Evolutionary conservation across 2,888 invertebrate species (phyloP).

Genomic region (Tineola bisselliella): DNA sequence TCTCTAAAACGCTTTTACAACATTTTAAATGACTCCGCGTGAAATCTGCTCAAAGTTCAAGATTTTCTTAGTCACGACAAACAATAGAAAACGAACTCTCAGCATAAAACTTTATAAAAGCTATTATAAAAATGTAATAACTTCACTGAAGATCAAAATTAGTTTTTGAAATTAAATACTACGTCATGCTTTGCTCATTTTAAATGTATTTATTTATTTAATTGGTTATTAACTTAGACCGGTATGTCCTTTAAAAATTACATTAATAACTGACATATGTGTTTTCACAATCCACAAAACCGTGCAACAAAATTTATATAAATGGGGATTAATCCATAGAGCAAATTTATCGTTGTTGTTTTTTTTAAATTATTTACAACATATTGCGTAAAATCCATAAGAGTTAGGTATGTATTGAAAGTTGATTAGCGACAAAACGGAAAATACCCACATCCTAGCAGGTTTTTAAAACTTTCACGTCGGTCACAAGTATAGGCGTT

Average conservation of each 20-base stretch:
- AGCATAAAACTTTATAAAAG: background rate
- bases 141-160: background rate
- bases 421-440: background rate
- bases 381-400: background rate
- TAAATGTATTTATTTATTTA: too few relatives aligned
- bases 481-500: background rate
- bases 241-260: too few relatives aligned
- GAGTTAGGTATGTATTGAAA: background rate
- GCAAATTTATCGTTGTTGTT: too few relatives aligned
- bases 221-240: too few relatives aligned
- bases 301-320: too few relatives aligned
- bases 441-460: background rate
- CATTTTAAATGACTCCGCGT: background rate
- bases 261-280: too few relatives aligned
- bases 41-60: slow-evolving; percentile 10
- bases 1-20: background rate
- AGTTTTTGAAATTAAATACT: background rate
- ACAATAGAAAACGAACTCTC: background rate
- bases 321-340: background rate
- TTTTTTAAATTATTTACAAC: background rate
- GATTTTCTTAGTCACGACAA: slow-evolving; percentile 5
- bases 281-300: too few relatives aligned
- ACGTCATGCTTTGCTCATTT: background rate
- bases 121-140: background rate
- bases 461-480: background rate